Conservation (phyloP, 2,888 invertebrate species). For the Cerceris ruficornis region DNA sequence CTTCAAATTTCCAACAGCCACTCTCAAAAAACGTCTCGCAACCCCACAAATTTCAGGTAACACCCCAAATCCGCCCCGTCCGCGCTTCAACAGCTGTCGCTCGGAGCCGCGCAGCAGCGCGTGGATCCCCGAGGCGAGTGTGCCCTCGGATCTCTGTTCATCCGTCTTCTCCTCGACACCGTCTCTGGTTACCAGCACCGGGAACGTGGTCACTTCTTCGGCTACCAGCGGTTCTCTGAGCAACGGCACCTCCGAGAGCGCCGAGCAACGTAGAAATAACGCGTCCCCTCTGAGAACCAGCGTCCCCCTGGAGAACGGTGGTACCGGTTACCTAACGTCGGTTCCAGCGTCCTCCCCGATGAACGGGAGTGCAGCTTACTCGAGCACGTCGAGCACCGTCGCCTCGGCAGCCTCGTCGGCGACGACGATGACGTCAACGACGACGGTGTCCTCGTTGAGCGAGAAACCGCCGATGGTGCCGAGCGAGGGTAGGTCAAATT, state of each 20-base stretch:
- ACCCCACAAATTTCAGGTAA: conserved; percentile 80
- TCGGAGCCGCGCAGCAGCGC: conserved; percentile 81
- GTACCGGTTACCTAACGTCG: conserved; percentile 48
- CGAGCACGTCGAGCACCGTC: conserved; percentile 41
- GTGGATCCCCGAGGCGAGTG: conserved; percentile 71
- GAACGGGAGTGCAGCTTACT: conserved; percentile 58
- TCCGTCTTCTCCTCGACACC: conserved; percentile 64
- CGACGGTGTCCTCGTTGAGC: conserved; percentile 38
- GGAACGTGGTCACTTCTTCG: conserved; percentile 70
- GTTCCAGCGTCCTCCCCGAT: conserved; percentile 57
- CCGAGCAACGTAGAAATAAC: conserved; percentile 56
- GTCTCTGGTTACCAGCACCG: conserved; percentile 53
- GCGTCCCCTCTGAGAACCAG: conserved; percentile 66
- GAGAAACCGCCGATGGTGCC: conserved; percentile 77
- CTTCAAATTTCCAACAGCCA: no score
- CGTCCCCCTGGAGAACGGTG: conserved; percentile 71
- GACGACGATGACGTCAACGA: conserved; percentile 33
- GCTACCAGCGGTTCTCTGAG: conserved; percentile 71
- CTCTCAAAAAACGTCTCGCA: neutral
- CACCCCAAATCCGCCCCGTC: conserved; percentile 83
- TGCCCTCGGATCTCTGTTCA: conserved; percentile 60
- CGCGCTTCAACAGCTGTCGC: conserved; percentile 84
- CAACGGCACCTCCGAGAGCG: conserved; percentile 67
- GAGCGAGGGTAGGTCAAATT: conserved; percentile 72
- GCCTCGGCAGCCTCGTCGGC: conserved; percentile 31